Conservation (phyloP, 1,140 invertebrate genomes). For the Aradophagus sp. region DNA sequence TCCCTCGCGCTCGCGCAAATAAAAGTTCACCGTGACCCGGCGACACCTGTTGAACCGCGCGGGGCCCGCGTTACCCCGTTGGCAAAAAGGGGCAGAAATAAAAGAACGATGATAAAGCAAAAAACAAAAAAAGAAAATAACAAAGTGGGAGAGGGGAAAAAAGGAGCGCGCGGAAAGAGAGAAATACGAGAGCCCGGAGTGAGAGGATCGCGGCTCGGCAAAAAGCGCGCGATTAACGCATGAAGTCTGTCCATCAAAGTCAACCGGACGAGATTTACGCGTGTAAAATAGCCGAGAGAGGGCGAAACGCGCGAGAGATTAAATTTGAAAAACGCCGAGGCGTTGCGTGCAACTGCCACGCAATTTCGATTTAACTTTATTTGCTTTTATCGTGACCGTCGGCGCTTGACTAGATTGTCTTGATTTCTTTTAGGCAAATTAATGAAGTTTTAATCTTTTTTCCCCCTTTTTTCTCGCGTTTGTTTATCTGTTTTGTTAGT, state of each 20-base stretch:
- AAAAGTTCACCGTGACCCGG: slow-evolving; percentile 72
- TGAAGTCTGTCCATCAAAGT: slow-evolving; percentile 70
- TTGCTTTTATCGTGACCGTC: no score
- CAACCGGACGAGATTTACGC: slow-evolving; percentile 63
- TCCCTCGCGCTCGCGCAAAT: slow-evolving; percentile 67
- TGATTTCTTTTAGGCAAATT: no score
- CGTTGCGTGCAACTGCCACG: slow-evolving; percentile 9
- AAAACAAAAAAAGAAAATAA: not conserved
- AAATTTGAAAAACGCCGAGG: slow-evolving; percentile 12
- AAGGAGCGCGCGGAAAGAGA: slow-evolving; percentile 12
- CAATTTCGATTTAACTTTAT: slow-evolving; percentile 9
- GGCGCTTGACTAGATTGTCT: no score
- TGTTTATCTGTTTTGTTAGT: no score
- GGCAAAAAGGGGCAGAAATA: not conserved
- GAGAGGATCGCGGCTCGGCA: not conserved
- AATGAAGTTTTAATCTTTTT: no score
- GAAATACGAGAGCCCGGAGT: not conserved
- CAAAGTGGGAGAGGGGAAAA: not conserved
- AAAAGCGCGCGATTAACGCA: slow-evolving; percentile 71
- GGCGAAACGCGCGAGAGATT: slow-evolving; percentile 1
- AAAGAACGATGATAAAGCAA: no score
- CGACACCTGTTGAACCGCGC: slow-evolving; percentile 74
- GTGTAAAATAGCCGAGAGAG: slow-evolving; percentile 18
- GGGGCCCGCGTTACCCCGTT: slow-evolving; percentile 54
- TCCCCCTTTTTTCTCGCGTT: no score